Conservation (phyloP, 2,888 invertebrate genomes). For the Drosophila diplacantha region DNA sequence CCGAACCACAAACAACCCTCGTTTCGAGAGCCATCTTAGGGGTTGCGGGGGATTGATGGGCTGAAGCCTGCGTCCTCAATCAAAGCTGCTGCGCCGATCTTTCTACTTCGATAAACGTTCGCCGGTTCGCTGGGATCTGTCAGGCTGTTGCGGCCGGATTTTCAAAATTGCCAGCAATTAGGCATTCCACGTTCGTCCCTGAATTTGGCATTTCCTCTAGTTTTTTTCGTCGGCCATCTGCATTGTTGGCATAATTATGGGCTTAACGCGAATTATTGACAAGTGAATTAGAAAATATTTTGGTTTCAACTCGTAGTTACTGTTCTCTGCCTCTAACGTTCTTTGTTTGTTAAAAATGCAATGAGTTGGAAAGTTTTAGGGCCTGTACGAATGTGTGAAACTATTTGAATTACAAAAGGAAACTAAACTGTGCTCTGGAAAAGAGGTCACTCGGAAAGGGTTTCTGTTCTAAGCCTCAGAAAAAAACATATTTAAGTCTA, state of each 20-base stretch:
- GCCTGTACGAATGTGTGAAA: constrained; percentile 19
- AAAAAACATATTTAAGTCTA: constrained; percentile 5
- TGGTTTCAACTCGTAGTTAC: constrained; percentile 19
- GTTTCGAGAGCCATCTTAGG: constrained; percentile 39
- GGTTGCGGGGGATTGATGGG: constrained; percentile 42
- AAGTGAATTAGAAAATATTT: constrained; percentile 69
- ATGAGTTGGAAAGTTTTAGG: constrained; percentile 36
- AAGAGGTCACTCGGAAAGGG: constrained; percentile 1
- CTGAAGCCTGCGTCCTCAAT: constrained; percentile 46
- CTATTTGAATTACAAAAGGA: constrained; percentile 20
- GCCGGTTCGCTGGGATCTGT: constrained; percentile 51
- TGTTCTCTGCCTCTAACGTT: neutral
- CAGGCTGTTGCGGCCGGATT: constrained; percentile 47
- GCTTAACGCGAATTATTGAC: constrained; percentile 68
- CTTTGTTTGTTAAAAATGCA: constrained; percentile 21
- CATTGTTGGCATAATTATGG: constrained; percentile 68
- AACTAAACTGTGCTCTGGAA: neutral
- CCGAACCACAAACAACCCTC: constrained; percentile 66
- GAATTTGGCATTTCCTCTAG: constrained; percentile 30
- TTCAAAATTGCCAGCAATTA: constrained; percentile 69
- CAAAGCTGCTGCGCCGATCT: constrained; percentile 61
- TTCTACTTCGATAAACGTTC: constrained; percentile 63
- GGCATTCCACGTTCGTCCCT: constrained; percentile 43
- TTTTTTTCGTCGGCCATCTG: constrained; percentile 35
- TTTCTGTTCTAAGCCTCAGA: neutral